phyloP scores from a whole-genome alignment of 2,888 invertebrate genomes.

The Priocnemis perturbator region DNA sequence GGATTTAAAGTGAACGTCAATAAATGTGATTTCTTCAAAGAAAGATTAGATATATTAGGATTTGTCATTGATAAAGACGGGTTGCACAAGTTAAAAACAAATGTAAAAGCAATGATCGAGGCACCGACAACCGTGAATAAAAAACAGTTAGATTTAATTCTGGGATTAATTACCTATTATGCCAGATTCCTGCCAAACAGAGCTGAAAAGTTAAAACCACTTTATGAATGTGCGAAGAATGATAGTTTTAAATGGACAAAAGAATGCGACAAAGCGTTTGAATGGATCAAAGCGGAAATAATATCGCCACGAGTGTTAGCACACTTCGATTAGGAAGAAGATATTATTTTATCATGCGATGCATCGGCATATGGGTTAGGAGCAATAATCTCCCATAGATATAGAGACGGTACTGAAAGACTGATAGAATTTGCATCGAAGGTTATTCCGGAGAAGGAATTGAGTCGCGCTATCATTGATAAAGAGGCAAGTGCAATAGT shows the following conservation, averaged over 20 bases:
- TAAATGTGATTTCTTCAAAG: conserved; percentile 57
- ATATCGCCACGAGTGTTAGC: conserved; percentile 38
- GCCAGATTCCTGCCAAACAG: conserved; percentile 60
- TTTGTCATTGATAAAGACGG: conserved; percentile 51
- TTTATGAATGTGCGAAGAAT: conserved; percentile 50
- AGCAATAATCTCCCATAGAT: conserved; percentile 36
- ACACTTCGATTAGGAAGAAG: conserved; percentile 37
- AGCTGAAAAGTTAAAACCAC: conserved; percentile 50
- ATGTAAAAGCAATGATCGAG: conserved; percentile 47
- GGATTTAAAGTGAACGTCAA: conserved; percentile 21
- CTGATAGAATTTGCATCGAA: conserved; percentile 37
- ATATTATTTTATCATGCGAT: conserved; percentile 36
- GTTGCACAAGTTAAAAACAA: conserved; percentile 47
- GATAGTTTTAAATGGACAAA: conserved; percentile 54
- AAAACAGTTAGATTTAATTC: conserved; percentile 51
- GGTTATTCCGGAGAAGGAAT: conserved; percentile 27
- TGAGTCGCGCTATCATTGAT: conserved; percentile 30
- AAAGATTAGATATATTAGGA: conserved; percentile 51
- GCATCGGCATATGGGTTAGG: conserved; percentile 33
- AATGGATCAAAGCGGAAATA: conserved; percentile 45
- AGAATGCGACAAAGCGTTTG: too few relatives aligned
- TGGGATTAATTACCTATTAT: conserved; percentile 64
- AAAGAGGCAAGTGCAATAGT: too few relatives aligned
- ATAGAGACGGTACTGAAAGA: conserved; percentile 30
- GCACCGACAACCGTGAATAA: conserved; percentile 45